Evolutionary conservation across 2,888 invertebrate species (phyloP).

Genomic region (Andrena hattorfiana): DNA sequence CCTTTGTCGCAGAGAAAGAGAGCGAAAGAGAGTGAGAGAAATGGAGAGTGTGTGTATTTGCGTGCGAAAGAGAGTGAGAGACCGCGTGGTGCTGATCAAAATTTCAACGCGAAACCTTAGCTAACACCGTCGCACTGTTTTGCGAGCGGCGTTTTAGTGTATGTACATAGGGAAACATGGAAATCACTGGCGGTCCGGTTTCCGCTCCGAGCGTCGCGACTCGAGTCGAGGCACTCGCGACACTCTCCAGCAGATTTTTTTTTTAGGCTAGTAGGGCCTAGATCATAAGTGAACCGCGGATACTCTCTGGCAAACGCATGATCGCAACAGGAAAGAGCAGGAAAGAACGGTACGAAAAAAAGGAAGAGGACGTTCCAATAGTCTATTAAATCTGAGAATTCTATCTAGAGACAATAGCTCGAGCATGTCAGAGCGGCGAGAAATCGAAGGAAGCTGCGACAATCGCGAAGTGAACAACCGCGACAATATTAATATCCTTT

Average conservation of each 20-base stretch:
- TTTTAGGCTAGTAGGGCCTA: slow-evolving; percentile 45
- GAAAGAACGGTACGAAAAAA: slow-evolving; percentile 41
- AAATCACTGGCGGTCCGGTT: slow-evolving; percentile 15
- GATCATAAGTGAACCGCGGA: slow-evolving; percentile 50
- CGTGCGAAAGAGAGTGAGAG: slow-evolving; percentile 43
- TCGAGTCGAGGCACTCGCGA: too few relatives aligned
- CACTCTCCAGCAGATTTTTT: slow-evolving; percentile 19
- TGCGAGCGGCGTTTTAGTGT: slow-evolving; percentile 57
- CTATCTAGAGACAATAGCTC: slow-evolving; percentile 76
- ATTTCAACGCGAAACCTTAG: slow-evolving; percentile 49
- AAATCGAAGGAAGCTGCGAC: slow-evolving; percentile 7
- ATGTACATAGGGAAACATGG: slow-evolving; percentile 53
- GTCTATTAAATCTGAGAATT: slow-evolving; percentile 71
- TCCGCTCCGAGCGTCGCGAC: slow-evolving; percentile 21
- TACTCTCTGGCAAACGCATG: slow-evolving; percentile 46
- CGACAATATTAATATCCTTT: slow-evolving; percentile 13
- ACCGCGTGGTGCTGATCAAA: slow-evolving; percentile 23
- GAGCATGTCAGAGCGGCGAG: slow-evolving; percentile 11
- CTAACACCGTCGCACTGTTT: slow-evolving; percentile 12
- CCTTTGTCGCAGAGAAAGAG: slow-evolving; percentile 75
- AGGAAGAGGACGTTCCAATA: slow-evolving; percentile 52
- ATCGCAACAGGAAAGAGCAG: slow-evolving; percentile 4
- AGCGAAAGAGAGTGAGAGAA: slow-evolving; percentile 32
- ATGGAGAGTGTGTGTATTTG: slow-evolving; percentile 56
- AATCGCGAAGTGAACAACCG: not conserved